phyloP scores from a whole-genome alignment of 37 sponge, comb jelly and placozoan genomes.

The Spongilla lacustris region DNA sequence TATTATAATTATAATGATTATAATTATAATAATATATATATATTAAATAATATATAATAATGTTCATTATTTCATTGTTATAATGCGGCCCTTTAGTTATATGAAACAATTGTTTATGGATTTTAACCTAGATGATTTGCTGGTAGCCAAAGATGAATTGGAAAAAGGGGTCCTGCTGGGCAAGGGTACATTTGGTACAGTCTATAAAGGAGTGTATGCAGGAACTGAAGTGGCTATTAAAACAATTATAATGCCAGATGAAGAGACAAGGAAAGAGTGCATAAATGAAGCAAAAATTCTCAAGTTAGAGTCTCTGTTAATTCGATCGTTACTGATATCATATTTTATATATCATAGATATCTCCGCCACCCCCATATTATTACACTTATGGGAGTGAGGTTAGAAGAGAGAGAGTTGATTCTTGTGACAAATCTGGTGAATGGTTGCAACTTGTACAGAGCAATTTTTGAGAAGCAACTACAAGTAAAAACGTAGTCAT shows the following conservation, averaged over 20 bases:
- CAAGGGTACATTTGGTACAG: background rate
- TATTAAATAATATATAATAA: no score
- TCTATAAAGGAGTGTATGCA: background rate
- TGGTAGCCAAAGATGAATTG: background rate
- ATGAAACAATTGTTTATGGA: background rate
- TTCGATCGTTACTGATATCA: background rate
- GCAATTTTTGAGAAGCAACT: slow-evolving; percentile 10
- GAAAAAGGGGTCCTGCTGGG: background rate
- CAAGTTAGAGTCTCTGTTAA: background rate
- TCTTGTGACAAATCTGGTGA: slow-evolving; percentile 30
- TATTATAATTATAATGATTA: no score
- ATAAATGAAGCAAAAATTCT: background rate
- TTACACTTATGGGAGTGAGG: background rate
- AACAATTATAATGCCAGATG: background rate
- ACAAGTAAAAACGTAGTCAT: background rate
- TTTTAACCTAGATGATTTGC: background rate
- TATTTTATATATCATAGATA: background rate
- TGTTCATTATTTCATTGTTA: background rate
- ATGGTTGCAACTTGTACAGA: slow-evolving; percentile 32
- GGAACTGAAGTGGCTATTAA: background rate
- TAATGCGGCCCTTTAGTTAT: background rate
- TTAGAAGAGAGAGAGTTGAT: slow-evolving; percentile 18
- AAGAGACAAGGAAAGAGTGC: background rate
- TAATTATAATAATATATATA: no score
- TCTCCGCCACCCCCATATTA: background rate